Conservation (phyloP, 1,140 invertebrate species). For the Aphis craccivora region DNA sequence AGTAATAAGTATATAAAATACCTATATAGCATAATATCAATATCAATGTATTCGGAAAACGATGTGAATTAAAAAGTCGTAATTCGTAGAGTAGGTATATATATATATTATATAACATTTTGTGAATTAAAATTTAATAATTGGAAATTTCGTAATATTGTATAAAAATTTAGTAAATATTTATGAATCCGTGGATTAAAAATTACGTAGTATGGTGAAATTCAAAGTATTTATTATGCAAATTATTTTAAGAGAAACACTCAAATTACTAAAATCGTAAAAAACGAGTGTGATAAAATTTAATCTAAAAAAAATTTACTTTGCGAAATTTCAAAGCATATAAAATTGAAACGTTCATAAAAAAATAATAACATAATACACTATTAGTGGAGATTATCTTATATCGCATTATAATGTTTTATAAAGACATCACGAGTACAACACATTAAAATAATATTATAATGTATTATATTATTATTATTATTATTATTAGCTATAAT, state of each 20-base stretch:
- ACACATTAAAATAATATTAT: too few species aligned
- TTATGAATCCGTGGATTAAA: background rate
- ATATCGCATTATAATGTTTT: background rate
- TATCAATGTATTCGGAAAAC: too few species aligned
- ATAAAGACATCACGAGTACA: background rate
- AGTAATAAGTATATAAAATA: background rate
- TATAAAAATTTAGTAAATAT: slow-evolving; percentile 8
- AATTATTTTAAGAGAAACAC: background rate
- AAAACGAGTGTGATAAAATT: background rate
- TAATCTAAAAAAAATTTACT: background rate
- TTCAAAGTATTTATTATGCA: background rate
- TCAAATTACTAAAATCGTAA: background rate
- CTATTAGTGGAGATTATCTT: background rate
- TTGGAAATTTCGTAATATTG: background rate
- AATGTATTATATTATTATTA: background rate
- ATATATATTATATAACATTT: background rate
- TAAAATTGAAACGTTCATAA: background rate
- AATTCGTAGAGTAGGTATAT: too few species aligned
- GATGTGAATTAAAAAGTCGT: too few species aligned
- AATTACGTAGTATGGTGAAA: background rate
- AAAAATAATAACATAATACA: background rate
- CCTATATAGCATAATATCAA: too few species aligned
- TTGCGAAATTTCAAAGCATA: background rate
- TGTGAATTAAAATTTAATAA: background rate
- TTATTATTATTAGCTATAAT: background rate